A percentile compares a stretch with the other conserved stretches of the same genome.
Conservation (phyloP, 2,888 invertebrate species). For the Agrochola litura region DNA sequence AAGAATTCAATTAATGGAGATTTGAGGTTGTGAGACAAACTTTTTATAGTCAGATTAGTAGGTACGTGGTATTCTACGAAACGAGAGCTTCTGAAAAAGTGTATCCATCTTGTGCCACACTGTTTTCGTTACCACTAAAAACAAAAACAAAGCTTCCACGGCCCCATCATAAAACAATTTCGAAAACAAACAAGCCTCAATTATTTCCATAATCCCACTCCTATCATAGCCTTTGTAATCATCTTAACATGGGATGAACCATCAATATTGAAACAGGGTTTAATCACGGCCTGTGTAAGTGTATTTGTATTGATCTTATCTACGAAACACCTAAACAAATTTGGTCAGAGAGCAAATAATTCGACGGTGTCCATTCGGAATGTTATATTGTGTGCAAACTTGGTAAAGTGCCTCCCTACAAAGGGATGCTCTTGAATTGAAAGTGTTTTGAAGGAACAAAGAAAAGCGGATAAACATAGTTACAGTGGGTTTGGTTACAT, state of each 20-base stretch:
- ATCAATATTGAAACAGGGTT: constrained; percentile 59
- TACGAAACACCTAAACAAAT: constrained; percentile 70
- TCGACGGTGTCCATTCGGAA: constrained; percentile 57
- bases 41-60: not conserved
- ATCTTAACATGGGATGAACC: constrained; percentile 52
- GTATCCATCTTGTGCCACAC: not conserved
- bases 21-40: not conserved
- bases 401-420: constrained; percentile 67
- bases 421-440: constrained; percentile 64
- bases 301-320: constrained; percentile 64
- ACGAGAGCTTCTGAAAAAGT: not conserved
- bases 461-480: constrained; percentile 54
- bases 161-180: constrained; percentile 44
- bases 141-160: constrained; percentile 4
- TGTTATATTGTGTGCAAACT: constrained; percentile 61
- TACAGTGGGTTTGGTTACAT: constrained; percentile 38
- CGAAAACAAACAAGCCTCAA: constrained; percentile 55
- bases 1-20: no score
- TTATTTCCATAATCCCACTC: constrained; percentile 57
- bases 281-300: constrained; percentile 59
- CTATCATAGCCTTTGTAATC: constrained; percentile 50
- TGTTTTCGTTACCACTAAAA: not conserved
- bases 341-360: constrained; percentile 66
- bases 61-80: not conserved
- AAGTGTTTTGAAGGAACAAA: constrained; percentile 71